Conservation (phyloP, 1,140 invertebrate genomes). For the Grapholita molesta region DNA sequence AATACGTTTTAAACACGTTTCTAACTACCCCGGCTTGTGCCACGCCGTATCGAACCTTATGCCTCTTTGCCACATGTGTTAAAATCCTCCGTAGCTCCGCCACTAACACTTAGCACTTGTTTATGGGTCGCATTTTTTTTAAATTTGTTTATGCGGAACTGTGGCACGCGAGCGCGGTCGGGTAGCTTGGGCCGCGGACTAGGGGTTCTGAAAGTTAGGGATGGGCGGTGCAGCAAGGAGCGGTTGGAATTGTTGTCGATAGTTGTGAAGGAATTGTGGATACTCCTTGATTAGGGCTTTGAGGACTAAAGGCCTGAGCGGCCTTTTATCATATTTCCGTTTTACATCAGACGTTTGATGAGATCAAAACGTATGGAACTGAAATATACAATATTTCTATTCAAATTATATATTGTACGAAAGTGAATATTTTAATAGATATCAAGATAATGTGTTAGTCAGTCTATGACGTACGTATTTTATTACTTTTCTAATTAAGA, state of each 20-base stretch:
- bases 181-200: conserved; percentile 42
- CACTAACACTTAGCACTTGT: conserved; percentile 13
- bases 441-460: too few relatives aligned
- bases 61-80: conserved; percentile 65
- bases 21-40: conserved; percentile 66
- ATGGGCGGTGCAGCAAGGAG: conserved; percentile 21
- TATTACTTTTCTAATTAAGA: too few relatives aligned
- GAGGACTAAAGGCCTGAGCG: too few relatives aligned
- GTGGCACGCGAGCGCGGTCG: conserved; percentile 47
- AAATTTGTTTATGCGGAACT: not conserved
- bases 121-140: conserved; percentile 21
- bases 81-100: conserved; percentile 30
- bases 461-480: too few relatives aligned
- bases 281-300: too few relatives aligned
- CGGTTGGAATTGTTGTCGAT: not conserved
- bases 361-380: too few relatives aligned
- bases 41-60: conserved; percentile 67
- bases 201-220: conserved; percentile 33
- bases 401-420: too few relatives aligned
- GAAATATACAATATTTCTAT: too few relatives aligned
- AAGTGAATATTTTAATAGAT: too few relatives aligned
- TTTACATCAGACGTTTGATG: too few relatives aligned
- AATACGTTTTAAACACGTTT: conserved; percentile 35
- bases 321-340: too few relatives aligned
- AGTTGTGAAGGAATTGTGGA: not conserved